A percentile compares a stretch with the other conserved stretches of the same genome.
Conservation (phyloP, 2,113 vertebrate species). For the Rhagologus leucostigma region DNA sequence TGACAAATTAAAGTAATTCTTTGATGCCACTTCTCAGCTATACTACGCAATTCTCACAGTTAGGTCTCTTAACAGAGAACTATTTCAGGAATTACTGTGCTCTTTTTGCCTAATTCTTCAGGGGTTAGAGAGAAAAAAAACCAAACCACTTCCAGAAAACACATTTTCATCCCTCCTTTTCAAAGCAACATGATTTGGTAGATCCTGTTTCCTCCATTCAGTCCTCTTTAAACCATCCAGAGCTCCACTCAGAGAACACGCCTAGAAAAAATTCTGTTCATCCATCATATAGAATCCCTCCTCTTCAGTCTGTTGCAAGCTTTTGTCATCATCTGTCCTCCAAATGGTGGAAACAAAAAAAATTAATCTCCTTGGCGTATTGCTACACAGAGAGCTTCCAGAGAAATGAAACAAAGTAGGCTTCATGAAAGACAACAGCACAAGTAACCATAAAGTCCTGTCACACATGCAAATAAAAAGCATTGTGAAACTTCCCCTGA, state of each 20-base stretch:
- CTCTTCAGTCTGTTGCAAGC: neutral
- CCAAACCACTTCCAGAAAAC: neutral
- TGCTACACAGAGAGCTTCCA: neutral
- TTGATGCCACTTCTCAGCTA: neutral
- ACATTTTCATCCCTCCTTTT: neutral
- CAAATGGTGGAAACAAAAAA: neutral
- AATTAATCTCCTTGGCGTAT: fast-evolving
- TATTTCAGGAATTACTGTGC: neutral
- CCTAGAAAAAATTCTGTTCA: neutral
- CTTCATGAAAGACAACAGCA: neutral
- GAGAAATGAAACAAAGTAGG: neutral
- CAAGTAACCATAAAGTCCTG: neutral
- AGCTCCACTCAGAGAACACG: neutral
- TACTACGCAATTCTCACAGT: neutral
- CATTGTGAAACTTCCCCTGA: neutral
- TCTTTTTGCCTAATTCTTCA: neutral
- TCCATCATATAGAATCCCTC: neutral
- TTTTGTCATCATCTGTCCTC: neutral
- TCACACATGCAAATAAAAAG: neutral
- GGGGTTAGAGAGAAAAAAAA: neutral
- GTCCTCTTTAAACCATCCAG: neutral
- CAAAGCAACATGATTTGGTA: neutral
- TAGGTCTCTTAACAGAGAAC: neutral
- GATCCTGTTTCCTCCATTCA: neutral
- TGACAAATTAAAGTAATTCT: neutral